Evolutionary conservation across 1,140 invertebrate genomes (phyloP), one percentile per base, ranked within the genome.

Genomic region (Drosophila watanabei): DNA sequence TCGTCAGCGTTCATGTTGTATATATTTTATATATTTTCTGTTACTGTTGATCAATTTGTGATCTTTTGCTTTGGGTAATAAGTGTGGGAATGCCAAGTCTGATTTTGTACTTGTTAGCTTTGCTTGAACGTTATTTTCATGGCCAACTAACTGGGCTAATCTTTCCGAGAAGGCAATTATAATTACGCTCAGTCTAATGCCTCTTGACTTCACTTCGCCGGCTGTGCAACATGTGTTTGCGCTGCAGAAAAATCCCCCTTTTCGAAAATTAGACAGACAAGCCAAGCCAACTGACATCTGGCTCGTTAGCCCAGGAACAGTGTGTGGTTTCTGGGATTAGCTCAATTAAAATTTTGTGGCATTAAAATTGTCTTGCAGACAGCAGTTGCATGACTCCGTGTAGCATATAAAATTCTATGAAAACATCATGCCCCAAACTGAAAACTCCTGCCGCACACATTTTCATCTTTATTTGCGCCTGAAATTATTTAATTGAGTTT

Each of bases 401-500:
- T 51, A 35, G 45, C 45, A 64, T 43, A 48, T 52, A 59, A 80
- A 69, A 75, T 65, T 72, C 43, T 66, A 51, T 61, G 54, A 78
- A 80, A 88, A 65, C 59, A 65, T 70, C 64, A 80, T 77, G 48
- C 20, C 33, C 20, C 41, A 45, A 24, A 45, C 64, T n/a, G 18
- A 57, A 68, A 72, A 49, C 52, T 24, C 8, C 45, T 57, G 54
- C 28, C 46, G n/a, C 41, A 54, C 52, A 69, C 78, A 90, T 69
- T 78, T 78, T 78, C 73, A 90, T 90, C 64, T 85, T 90, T 90
- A 82, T 90, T 86, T 90, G 81, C 48, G 72, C 71, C 72, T 75
- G 79, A 90, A 86, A 90, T 86, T 90, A 90, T 90, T 90, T 90
- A 90, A 90, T 90, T 90, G 82, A 91, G 86, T 90, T 90, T 90